These are phyloP conservation scores for Megalurothrips usitatus DNA, from an alignment of 2,888 invertebrate genomes.

Conservation along the genomic window DNA sequence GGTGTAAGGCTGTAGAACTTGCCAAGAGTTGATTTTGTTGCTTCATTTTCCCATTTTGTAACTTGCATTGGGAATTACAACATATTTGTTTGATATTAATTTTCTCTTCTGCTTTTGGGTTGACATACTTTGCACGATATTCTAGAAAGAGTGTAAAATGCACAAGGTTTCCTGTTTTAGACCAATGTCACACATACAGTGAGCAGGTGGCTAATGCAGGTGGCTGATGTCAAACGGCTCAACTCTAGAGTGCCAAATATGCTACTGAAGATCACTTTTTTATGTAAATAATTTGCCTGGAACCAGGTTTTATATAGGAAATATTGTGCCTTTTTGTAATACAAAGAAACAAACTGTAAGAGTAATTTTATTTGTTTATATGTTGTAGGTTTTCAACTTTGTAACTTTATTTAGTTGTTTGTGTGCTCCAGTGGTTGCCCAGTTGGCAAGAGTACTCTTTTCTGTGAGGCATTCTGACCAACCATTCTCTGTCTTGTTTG, in stretches of 20 bases:
- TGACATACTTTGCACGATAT: not conserved
- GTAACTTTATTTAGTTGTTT: conserved; percentile 13
- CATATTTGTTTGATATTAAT: not conserved
- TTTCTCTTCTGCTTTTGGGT: too few species aligned
- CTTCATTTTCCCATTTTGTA: too few species aligned
- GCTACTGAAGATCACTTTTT: conserved; percentile 8
- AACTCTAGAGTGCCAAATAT: conserved; percentile 25
- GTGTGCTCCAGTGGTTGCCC: conserved; percentile 16
- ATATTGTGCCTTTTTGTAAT: conserved; percentile 21
- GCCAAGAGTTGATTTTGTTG: too few species aligned
- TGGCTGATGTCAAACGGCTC: not conserved
- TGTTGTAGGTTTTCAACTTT: conserved; percentile 5
- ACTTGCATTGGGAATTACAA: too few species aligned
- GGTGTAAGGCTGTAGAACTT: too few species aligned
- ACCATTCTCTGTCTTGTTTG: conserved; percentile 3
- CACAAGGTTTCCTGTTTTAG: not conserved
- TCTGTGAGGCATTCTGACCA: not conserved
- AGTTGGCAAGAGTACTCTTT: conserved; percentile 19
- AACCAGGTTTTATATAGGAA: not conserved
- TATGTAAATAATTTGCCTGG: conserved; percentile 9
- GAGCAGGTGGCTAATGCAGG: not conserved
- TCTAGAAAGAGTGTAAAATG: not conserved
- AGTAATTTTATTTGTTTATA: conserved; percentile 16
- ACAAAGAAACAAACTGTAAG: conserved; percentile 20
- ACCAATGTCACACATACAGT: not conserved